phyloP scores from a whole-genome alignment of 2,888 invertebrate species.

The Mesochorus sp. region DNA sequence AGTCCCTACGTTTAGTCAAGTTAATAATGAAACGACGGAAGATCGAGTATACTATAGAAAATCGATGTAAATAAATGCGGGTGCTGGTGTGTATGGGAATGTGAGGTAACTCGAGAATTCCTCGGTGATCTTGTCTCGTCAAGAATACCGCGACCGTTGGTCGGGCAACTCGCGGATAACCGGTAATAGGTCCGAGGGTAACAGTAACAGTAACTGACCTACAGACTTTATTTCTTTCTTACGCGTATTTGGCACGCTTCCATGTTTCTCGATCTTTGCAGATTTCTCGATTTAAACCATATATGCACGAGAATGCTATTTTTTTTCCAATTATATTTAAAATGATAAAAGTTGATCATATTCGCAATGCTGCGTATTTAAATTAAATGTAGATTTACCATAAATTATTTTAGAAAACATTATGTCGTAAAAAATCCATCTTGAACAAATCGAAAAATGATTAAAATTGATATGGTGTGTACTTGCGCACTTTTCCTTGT shows the following conservation, averaged over 20 bases:
- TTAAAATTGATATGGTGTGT: no score
- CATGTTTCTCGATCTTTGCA: neutral
- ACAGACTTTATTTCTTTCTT: conserved; percentile 63
- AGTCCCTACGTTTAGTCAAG: neutral
- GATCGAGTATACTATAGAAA: neutral
- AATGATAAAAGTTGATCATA: no score
- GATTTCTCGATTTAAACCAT: no score
- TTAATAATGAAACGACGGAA: neutral
- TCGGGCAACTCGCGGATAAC: conserved; percentile 69
- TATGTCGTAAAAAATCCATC: no score
- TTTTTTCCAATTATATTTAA: no score
- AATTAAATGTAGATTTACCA: no score
- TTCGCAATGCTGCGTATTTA: no score
- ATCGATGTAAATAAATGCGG: neutral
- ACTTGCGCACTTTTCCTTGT: no score
- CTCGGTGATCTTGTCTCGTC: conserved; percentile 40
- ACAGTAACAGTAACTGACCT: conserved; percentile 77
- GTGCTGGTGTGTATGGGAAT: neutral
- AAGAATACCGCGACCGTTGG: conserved; percentile 71
- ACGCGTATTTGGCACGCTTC: neutral
- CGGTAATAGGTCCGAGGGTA: conserved; percentile 72
- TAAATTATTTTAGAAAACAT: no score
- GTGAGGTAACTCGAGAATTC: conserved; percentile 49
- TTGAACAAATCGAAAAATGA: no score
- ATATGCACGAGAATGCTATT: no score